Conservation (phyloP, 2,888 invertebrate genomes). For the Eremobia ochroleuca region DNA sequence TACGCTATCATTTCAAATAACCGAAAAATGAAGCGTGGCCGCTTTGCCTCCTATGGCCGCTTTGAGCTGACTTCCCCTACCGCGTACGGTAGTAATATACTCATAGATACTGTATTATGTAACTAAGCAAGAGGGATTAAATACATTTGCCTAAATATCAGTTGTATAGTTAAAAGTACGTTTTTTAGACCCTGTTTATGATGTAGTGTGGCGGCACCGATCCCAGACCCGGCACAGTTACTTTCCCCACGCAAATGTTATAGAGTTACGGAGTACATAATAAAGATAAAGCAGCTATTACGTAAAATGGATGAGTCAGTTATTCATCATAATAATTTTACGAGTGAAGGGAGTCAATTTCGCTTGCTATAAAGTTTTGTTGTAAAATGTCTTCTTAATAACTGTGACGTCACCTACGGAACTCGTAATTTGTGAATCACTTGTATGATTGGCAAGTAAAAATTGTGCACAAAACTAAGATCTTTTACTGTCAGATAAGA, state of each 20-base stretch:
- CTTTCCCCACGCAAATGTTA: constrained; percentile 18
- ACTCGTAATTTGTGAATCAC: constrained; percentile 48
- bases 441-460: constrained; percentile 27
- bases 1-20: too few species aligned
- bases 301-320: constrained; percentile 41
- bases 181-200: too few species aligned
- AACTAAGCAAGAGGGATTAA: background rate
- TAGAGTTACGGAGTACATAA: constrained; percentile 17
- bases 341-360: constrained; percentile 49
- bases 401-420: constrained; percentile 26
- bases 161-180: background rate
- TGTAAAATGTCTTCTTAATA: constrained; percentile 52
- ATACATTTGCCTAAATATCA: background rate
- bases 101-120: background rate
- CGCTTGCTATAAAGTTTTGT: constrained; percentile 42
- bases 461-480: constrained; percentile 22
- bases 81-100: background rate
- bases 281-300: constrained; percentile 35
- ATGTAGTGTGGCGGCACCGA: too few species aligned
- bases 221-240: background rate
- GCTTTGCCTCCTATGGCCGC: too few species aligned
- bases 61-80: too few species aligned
- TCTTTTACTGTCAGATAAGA: constrained; percentile 8
- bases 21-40: too few species aligned
- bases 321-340: constrained; percentile 59